phyloP scores from a whole-genome alignment of 2,888 invertebrate genomes.

The Netelia virgata region DNA sequence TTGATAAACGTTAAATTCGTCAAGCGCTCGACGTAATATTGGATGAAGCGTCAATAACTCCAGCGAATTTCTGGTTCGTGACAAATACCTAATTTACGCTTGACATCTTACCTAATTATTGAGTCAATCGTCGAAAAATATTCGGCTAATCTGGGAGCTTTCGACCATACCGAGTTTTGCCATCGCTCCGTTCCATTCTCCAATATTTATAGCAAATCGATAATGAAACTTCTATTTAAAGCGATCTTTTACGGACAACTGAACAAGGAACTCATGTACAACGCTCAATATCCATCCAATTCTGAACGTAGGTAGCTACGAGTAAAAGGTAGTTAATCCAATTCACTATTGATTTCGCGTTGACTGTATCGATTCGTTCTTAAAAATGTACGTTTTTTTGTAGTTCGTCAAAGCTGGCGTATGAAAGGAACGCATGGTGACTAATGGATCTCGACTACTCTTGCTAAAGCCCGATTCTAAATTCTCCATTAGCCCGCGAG shows the following conservation, averaged over 20 bases:
- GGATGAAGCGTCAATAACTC: neutral
- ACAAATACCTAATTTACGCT: neutral
- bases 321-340: neutral
- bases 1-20: too few relatives aligned
- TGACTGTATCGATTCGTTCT: neutral
- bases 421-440: constrained; percentile 2
- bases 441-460: neutral
- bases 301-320: neutral
- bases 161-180: neutral
- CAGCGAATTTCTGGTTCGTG: neutral
- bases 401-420: neutral
- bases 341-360: neutral
- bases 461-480: too few relatives aligned
- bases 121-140: neutral
- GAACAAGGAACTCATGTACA: neutral
- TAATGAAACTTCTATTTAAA: neutral
- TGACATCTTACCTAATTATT: neutral
- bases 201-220: neutral
- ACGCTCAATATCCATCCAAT: neutral
- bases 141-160: neutral
- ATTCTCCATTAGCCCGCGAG: neutral
- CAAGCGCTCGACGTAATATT: neutral
- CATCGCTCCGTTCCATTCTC: neutral
- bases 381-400: neutral
- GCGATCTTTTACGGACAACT: neutral